A percentile compares a stretch with the other conserved stretches of the same genome.
Conservation (phyloP, 1,140 invertebrate species). For the Oncopodura yosiiana region DNA sequence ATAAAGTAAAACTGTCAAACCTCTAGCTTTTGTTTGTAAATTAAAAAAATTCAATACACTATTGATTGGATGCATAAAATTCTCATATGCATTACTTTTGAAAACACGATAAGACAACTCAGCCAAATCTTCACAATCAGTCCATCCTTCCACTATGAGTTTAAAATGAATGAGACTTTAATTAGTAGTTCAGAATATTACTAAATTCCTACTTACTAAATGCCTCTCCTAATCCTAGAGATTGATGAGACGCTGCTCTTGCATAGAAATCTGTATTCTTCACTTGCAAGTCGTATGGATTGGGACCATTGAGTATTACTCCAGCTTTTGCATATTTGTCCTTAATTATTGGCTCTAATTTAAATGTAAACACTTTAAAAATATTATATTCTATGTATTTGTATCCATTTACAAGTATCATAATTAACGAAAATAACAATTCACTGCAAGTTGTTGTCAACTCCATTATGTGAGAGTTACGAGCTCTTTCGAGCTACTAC, state of each 20-base stretch:
- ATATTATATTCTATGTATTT: background rate
- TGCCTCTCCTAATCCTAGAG: constrained; percentile 26
- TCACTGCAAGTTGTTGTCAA: too few relatives aligned
- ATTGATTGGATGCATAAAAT: constrained; percentile 20
- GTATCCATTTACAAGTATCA: too few relatives aligned
- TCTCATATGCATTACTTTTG: constrained; percentile 5
- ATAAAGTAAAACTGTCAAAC: constrained; percentile 31
- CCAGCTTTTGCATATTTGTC: background rate
- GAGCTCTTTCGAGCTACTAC: too few relatives aligned
- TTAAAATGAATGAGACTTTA: too few relatives aligned
- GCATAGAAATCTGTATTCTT: constrained; percentile 26
- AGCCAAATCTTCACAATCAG: constrained; percentile 22
- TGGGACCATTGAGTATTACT: constrained; percentile 4
- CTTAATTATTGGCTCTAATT: background rate
- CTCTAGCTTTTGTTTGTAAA: constrained; percentile 23
- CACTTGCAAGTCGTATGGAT: constrained; percentile 18
- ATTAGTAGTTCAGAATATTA: too few relatives aligned
- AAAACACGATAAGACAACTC: constrained; percentile 24
- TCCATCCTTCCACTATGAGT: constrained; percentile 28
- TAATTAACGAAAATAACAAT: too few relatives aligned
- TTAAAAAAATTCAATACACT: constrained; percentile 25
- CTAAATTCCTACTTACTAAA: too few relatives aligned
- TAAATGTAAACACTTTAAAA: background rate
- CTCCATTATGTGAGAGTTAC: too few relatives aligned
- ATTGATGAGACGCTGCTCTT: constrained; percentile 9